A percentile compares a stretch with the other conserved stretches of the same genome.
phyloP scores from a whole-genome alignment of 2,888 invertebrate species.

The Apamea crenata region DNA sequence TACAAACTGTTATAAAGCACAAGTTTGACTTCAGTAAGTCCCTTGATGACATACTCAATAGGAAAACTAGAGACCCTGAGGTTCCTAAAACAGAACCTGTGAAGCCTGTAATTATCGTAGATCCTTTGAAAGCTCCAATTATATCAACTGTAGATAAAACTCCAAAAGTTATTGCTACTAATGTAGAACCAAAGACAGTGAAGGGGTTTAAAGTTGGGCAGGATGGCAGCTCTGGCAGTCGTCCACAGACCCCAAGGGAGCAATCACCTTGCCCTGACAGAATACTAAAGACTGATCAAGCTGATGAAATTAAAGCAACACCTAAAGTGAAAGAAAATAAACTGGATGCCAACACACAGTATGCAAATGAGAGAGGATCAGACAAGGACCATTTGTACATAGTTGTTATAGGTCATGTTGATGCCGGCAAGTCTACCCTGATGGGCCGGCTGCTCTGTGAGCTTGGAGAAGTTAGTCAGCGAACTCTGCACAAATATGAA shows the following conservation, averaged over 20 bases:
- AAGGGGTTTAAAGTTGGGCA: slow-evolving; percentile 91
- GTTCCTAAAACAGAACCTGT: slow-evolving; percentile 70
- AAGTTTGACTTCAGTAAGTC: slow-evolving; percentile 94
- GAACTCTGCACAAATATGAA: slow-evolving; percentile 98
- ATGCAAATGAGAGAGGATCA: slow-evolving; percentile 93
- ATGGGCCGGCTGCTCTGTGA: slow-evolving; percentile 98
- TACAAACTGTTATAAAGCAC: slow-evolving; percentile 93
- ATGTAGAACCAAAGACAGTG: slow-evolving; percentile 85
- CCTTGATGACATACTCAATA: slow-evolving; percentile 93
- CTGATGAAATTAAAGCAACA: slow-evolving; percentile 84
- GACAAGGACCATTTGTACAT: slow-evolving; percentile 97
- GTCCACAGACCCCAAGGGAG: slow-evolving; percentile 91
- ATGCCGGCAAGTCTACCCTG: slow-evolving; percentile 99
- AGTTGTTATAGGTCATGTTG: slow-evolving; percentile 99
- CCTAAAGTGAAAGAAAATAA: slow-evolving; percentile 89
- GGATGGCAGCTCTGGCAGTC: slow-evolving; percentile 75
- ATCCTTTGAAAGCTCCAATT: slow-evolving; percentile 77
- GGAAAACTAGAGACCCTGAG: slow-evolving; percentile 73
- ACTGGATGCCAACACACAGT: slow-evolving; percentile 91
- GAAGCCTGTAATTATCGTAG: slow-evolving; percentile 72
- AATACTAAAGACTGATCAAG: slow-evolving; percentile 79
- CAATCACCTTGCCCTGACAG: slow-evolving; percentile 93
- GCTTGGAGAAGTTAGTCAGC: slow-evolving; percentile 96
- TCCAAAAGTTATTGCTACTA: slow-evolving; percentile 84
- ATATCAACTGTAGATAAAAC: slow-evolving; percentile 73